These are phyloP conservation scores for Hycleus cichorii DNA, from an alignment of 1,140 invertebrate species.

Conservation along the genomic window DNA sequence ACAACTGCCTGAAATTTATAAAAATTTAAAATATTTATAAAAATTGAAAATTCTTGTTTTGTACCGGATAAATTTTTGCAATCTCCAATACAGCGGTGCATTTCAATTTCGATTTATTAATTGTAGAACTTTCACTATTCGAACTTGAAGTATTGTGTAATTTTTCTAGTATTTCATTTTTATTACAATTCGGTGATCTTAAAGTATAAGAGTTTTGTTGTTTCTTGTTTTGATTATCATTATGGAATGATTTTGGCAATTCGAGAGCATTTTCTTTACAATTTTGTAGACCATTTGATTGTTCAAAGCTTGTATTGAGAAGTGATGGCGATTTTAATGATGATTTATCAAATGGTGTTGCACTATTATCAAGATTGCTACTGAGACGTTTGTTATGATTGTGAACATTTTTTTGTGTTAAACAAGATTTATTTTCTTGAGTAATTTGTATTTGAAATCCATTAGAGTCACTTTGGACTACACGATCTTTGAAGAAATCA, in stretches of 20 bases:
- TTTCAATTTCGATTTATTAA: not conserved
- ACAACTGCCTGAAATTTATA: not conserved
- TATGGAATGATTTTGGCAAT: too few relatives aligned
- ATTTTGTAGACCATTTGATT: not conserved
- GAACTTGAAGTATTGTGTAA: not conserved
- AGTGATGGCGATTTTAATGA: too few relatives aligned
- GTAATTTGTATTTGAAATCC: not conserved
- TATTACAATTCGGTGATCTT: not conserved
- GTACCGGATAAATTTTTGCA: not conserved
- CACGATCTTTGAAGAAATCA: not conserved
- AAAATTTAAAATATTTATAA: too few relatives aligned
- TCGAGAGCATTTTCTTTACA: too few relatives aligned
- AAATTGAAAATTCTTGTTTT: not conserved
- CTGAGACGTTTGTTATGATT: too few relatives aligned
- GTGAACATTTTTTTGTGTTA: too few relatives aligned
- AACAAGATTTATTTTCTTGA: too few relatives aligned
- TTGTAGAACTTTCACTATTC: not conserved
- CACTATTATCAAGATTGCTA: too few relatives aligned
- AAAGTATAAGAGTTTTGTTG: not conserved
- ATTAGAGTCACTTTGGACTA: not conserved
- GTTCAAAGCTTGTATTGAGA: not conserved
- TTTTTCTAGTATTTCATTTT: slow-evolving; percentile 1
- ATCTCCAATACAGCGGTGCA: not conserved
- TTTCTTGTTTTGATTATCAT: not conserved
- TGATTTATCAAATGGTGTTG: too few relatives aligned